Evolutionary conservation across 1,140 invertebrate genomes (phyloP), one percentile per base, ranked within the genome.

Genomic region (Eulimnadia texana): DNA sequence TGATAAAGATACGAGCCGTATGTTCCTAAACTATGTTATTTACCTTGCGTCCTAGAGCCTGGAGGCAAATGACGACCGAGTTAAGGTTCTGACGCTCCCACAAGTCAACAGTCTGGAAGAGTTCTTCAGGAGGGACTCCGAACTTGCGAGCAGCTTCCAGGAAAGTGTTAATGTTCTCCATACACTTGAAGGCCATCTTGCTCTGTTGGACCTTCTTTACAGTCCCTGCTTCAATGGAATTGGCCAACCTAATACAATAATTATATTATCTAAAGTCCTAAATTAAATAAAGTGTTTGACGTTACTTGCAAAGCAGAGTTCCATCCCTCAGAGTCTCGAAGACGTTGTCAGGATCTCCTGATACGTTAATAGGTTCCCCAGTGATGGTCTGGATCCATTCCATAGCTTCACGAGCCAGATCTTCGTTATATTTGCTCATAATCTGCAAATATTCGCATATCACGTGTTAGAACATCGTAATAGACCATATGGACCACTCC

Each of bases 141-240:
- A 96, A 80, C n/a, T 79, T 78, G 70, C 82, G 84, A 42, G 88
- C 90, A 6, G 84, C 84, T 67, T 86, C 85, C 61, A 98, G 76
- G 76, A 98, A 98, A 6, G 83, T 83, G 68, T 96, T 94, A 64
- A 98, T 98, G 72, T 98, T 98, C 76, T 98, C 94, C 94, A 98
- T 98, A 71, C 91, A 95, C 69, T 95, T 95, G 75, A 96, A 96
- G 19, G 92, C 91, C 84, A 93, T 88, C 68, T 79, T 79, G 33
- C 81, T 85, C 67, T 82, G 80, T 72, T 93, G 93, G 63, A 93
- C 82, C 76, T 91, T 93, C 76, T 90, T 93, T 23, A 93, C 81
- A 42, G 79, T 80, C 20, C 84, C 84, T 0, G 84, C 79, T 71
- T 90, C 79, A 58, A 93, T 79, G 54, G 77, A 74, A 71, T 93